Evolutionary conservation across 2,797 vertebrate species (phyloP), one percentile per base, ranked within the genome.

Genomic region (Iguana delicatissima): DNA sequence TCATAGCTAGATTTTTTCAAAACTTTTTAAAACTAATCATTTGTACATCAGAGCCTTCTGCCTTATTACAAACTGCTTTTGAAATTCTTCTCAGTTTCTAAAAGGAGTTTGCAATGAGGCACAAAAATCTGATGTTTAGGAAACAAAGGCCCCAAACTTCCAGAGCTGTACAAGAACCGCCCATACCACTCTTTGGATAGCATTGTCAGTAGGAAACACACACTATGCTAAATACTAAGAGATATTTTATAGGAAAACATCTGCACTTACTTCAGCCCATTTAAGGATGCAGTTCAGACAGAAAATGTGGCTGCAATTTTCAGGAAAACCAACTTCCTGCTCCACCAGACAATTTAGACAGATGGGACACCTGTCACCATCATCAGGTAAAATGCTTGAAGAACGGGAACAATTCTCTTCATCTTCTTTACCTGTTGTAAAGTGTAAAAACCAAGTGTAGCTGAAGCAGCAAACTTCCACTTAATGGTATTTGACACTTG

Each of bases 201-300:
- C 24, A 91, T 9, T 82, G 14, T 6, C 3, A 90, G 35, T 0
- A 93, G n/a, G 73, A 59, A 67, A 22, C 82, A 80, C 79, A 85
- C 46, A 84, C 87, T 29, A 67, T 4, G 20, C 9, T 22, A 83
- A 46, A 50, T 73, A 62, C 38, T 80, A 52, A 79, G 18, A 84
- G 5, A 64, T 24, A 38, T 42, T n/a, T 46, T 81, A 2, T 32
- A 84, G 64, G 22, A 69, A 79, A 62, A 55, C 24, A 82, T 22
- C 50, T 64, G 74, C 20, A 90, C 93, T 98, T 96, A 99, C 99
- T 98, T 99, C 98, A 90, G 99, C 98, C 99, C 99, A 99, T 20
- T 98, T 99, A 93, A 99, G 97, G 94, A 99, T 98, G 94, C 99
- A 99, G 94, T 97, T 93, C 92, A 99, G 97, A 96, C 99, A 99